Evolutionary conservation across 2,797 vertebrate species (phyloP).

Genomic region (Ciconia nigra): DNA sequence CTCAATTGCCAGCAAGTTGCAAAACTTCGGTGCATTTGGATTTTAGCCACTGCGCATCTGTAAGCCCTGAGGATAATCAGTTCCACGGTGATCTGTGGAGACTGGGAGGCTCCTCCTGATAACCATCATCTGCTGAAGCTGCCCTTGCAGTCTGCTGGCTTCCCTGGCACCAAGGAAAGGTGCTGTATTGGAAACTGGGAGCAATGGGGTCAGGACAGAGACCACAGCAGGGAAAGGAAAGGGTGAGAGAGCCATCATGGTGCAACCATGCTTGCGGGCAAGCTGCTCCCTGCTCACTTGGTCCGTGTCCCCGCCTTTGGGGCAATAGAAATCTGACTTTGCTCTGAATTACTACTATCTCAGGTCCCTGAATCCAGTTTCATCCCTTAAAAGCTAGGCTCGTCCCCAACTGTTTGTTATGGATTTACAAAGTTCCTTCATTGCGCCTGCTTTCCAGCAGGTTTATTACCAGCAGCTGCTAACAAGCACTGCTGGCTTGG

Average conservation of each 20-base stretch:
- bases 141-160: background rate
- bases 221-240: background rate
- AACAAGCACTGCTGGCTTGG: background rate
- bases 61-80: background rate
- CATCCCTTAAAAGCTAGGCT: background rate
- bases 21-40: background rate
- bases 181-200: background rate
- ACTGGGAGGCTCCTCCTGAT: background rate
- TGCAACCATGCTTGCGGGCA: accelerated
- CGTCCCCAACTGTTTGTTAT: background rate
- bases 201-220: background rate
- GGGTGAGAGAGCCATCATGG: background rate
- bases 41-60: background rate
- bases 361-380: background rate
- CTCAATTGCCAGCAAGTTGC: background rate
- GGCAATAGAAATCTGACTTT: background rate
- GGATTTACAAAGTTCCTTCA: background rate
- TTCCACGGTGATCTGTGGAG: background rate
- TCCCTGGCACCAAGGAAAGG: background rate
- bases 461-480: constrained; percentile 48
- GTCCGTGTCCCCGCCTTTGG: background rate
- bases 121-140: background rate
- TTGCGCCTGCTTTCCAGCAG: background rate
- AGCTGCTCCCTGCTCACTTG: background rate
- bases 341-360: background rate